A percentile compares a stretch with the other conserved stretches of the same genome.
Conservation (phyloP, 1,140 invertebrate species). For the Branchinecta lindahli region DNA sequence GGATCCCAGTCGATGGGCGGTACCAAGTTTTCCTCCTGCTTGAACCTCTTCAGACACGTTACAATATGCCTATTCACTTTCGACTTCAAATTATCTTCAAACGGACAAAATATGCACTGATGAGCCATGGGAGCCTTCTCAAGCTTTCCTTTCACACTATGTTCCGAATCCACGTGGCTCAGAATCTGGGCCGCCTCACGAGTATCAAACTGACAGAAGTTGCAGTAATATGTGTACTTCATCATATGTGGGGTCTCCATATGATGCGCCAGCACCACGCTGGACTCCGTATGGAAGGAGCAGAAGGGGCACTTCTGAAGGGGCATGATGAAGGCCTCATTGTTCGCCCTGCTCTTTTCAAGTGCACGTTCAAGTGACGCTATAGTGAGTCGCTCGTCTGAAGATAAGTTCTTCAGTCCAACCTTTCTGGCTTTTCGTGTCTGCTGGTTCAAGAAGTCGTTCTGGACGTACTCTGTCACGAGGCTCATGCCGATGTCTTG, state of each 20-base stretch:
- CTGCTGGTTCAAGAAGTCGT: constrained; percentile 69
- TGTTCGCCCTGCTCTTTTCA: constrained; percentile 73
- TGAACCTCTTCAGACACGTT: constrained; percentile 80
- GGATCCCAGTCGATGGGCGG: constrained; percentile 77
- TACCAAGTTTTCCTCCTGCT: constrained; percentile 63
- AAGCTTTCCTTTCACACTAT: constrained; percentile 61
- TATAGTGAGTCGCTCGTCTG: constrained; percentile 55
- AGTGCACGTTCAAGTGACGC: constrained; percentile 62
- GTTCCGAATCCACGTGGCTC: constrained; percentile 77
- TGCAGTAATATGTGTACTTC: constrained; percentile 45
- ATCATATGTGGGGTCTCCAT: constrained; percentile 82
- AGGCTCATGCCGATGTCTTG: constrained; percentile 78
- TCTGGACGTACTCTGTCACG: constrained; percentile 82
- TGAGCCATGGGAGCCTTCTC: constrained; percentile 72
- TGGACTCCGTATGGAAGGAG: constrained; percentile 80
- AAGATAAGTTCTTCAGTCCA: constrained; percentile 44
- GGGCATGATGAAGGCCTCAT: constrained; percentile 60
- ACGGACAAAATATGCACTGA: constrained; percentile 83
- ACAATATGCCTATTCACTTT: constrained; percentile 72
- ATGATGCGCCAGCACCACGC: constrained; percentile 69
- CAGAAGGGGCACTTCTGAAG: constrained; percentile 76
- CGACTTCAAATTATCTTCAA: constrained; percentile 86
- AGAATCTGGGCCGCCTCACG: constrained; percentile 70
- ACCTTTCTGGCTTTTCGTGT: constrained; percentile 55
- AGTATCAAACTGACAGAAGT: constrained; percentile 68